Evolutionary conservation across 2,113 vertebrate species (phyloP).

Genomic region (Acrocephalus arundinaceus): DNA sequence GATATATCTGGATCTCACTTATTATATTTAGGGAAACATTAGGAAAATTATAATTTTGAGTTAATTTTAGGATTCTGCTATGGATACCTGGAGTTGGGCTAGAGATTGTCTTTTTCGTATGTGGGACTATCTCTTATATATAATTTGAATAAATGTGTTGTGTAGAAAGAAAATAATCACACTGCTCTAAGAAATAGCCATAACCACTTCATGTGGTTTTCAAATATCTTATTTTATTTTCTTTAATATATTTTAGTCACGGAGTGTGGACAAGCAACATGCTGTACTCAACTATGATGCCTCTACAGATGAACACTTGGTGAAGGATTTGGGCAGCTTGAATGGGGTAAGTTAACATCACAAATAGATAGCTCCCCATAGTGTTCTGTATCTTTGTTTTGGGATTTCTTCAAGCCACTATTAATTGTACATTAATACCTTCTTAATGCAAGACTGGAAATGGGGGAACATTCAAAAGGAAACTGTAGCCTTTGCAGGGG

Average conservation of each 20-base stretch:
- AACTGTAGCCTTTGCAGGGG: background rate
- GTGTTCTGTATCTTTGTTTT: background rate
- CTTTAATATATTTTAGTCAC: constrained; percentile 79
- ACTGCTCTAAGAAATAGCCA: background rate
- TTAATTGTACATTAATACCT: background rate
- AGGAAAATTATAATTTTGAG: background rate
- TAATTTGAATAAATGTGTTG: background rate
- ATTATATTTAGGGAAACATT: background rate
- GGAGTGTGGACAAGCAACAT: constrained; percentile 97
- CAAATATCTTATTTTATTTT: background rate
- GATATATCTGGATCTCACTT: background rate
- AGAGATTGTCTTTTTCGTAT: background rate
- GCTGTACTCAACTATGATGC: constrained; percentile 96
- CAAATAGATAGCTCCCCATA: background rate
- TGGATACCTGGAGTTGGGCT: background rate
- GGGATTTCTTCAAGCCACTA: background rate
- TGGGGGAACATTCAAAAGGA: background rate
- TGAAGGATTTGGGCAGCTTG: constrained; percentile 96
- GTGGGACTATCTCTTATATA: background rate
- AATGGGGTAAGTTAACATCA: constrained; percentile 88
- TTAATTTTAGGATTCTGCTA: background rate
- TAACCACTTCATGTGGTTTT: background rate
- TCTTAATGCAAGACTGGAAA: background rate
- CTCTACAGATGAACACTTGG: constrained; percentile 89
- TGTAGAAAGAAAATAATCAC: background rate